phyloP scores from a whole-genome alignment of 2,797 vertebrate genomes.

The Notamacropus eugenii region DNA sequence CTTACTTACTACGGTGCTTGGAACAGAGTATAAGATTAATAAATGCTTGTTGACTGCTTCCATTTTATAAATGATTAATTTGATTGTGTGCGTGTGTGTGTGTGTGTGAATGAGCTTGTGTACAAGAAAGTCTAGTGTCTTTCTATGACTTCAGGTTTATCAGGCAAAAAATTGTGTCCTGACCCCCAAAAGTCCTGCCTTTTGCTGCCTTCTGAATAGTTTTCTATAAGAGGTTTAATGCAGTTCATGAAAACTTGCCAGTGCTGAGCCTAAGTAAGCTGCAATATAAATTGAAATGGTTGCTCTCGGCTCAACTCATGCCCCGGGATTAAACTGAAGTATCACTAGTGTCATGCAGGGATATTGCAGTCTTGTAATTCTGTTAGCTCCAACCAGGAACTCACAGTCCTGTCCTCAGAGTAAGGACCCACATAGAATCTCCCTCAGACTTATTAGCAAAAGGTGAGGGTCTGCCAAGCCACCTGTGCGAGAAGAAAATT shows the following conservation, averaged over 20 bases:
- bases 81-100: conserved; percentile 11
- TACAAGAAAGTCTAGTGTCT: background rate
- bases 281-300: conserved; percentile 75
- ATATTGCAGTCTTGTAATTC: conserved; percentile 68
- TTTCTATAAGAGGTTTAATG: conserved; percentile 55
- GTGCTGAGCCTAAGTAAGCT: conserved; percentile 74
- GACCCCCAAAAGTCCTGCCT: conserved; percentile 45
- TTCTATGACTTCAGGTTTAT: conserved; percentile 63
- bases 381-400: conserved; percentile 69
- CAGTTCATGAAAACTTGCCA: conserved; percentile 56
- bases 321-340: conserved; percentile 77
- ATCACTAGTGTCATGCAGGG: conserved; percentile 67
- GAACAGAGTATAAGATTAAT: background rate
- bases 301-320: conserved; percentile 73
- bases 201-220: conserved; percentile 55
- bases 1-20: background rate
- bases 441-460: conserved; percentile 75
- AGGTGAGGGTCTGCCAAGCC: conserved; percentile 67
- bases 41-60: background rate
- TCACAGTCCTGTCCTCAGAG: conserved; percentile 42
- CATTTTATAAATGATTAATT: background rate
- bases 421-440: conserved; percentile 66
- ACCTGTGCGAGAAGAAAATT: conserved; percentile 45
- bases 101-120: background rate
- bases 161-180: conserved; percentile 48